Evolutionary conservation across 2,888 invertebrate genomes (phyloP).

Genomic region (Nymphalis urticae): DNA sequence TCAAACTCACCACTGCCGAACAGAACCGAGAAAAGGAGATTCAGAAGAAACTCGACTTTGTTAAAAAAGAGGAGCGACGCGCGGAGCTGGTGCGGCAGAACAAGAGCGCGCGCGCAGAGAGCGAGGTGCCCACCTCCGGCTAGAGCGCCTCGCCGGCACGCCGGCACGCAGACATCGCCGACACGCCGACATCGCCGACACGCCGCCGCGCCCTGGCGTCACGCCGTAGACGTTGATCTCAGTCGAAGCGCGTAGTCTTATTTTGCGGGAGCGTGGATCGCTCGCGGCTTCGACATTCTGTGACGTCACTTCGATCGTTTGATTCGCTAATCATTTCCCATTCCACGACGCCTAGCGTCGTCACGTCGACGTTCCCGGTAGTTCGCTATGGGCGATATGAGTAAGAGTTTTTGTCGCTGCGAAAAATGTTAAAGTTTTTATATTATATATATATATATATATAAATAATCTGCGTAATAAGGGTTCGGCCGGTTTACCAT

Average conservation of each 20-base stretch:
- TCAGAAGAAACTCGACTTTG: slow-evolving; percentile 91
- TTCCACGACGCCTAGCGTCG: not conserved
- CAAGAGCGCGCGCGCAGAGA: slow-evolving; percentile 86
- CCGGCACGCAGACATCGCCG: slow-evolving; percentile 9
- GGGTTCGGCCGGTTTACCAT: slow-evolving; percentile 9
- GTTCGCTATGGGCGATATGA: not conserved
- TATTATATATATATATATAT: slow-evolving; percentile 15
- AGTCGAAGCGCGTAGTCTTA: slow-evolving; percentile 17
- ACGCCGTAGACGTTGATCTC: slow-evolving; percentile 27
- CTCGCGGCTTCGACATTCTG: slow-evolving; percentile 1
- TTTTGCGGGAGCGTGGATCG: slow-evolving; percentile 21
- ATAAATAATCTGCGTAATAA: slow-evolving; percentile 2
- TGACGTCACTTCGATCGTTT: not conserved
- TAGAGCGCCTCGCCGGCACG: slow-evolving; percentile 43
- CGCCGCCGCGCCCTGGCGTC: slow-evolving; percentile 10
- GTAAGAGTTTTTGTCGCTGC: slow-evolving; percentile 15
- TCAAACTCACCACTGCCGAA: slow-evolving; percentile 90
- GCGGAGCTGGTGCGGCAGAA: slow-evolving; percentile 95
- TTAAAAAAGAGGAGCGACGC: slow-evolving; percentile 93
- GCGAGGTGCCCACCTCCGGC: slow-evolving; percentile 83
- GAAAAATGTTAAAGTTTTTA: not conserved
- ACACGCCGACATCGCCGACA: slow-evolving; percentile 6
- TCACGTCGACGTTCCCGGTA: not conserved
- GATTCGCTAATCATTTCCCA: not conserved
- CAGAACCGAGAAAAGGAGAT: slow-evolving; percentile 92